phyloP scores from a whole-genome alignment of 2,797 vertebrate species.

The Neopelma chrysocephalum region DNA sequence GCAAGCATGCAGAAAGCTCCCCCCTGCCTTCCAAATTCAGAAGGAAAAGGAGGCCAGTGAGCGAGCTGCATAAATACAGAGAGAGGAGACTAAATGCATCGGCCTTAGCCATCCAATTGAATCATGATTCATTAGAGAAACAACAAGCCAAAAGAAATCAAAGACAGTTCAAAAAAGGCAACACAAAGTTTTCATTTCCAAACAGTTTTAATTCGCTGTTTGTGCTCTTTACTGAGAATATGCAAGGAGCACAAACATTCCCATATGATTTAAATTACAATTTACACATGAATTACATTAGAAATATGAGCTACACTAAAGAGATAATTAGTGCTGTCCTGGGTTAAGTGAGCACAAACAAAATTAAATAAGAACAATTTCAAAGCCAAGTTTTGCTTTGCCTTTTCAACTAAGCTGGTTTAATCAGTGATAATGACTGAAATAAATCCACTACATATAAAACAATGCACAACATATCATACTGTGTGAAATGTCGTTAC shows the following conservation, averaged over 20 bases:
- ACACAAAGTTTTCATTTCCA: constrained; percentile 76
- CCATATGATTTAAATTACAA: constrained; percentile 81
- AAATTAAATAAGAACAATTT: constrained; percentile 82
- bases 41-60: background rate
- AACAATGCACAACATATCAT: constrained; percentile 42
- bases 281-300: constrained; percentile 84
- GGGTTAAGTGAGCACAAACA: constrained; percentile 77
- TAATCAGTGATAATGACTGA: constrained; percentile 81
- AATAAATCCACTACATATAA: constrained; percentile 73
- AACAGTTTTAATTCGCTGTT: constrained; percentile 74
- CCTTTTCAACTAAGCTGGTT: constrained; percentile 76
- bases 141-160: constrained; percentile 67
- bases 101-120: constrained; percentile 27
- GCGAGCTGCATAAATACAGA: background rate
- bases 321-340: constrained; percentile 82
- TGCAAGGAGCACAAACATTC: constrained; percentile 76
- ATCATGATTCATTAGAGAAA: constrained; percentile 44
- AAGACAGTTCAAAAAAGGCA: constrained; percentile 69
- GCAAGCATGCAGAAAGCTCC: background rate
- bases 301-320: constrained; percentile 81
- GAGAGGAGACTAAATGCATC: background rate
- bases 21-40: background rate
- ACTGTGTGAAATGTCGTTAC: constrained; percentile 67
- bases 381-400: constrained; percentile 81
- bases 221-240: constrained; percentile 73